A percentile compares a stretch with the other conserved stretches of the same genome.
Conservation (phyloP, 92 coral and sea anemone genomes). For the Zoanthus gigantus region DNA sequence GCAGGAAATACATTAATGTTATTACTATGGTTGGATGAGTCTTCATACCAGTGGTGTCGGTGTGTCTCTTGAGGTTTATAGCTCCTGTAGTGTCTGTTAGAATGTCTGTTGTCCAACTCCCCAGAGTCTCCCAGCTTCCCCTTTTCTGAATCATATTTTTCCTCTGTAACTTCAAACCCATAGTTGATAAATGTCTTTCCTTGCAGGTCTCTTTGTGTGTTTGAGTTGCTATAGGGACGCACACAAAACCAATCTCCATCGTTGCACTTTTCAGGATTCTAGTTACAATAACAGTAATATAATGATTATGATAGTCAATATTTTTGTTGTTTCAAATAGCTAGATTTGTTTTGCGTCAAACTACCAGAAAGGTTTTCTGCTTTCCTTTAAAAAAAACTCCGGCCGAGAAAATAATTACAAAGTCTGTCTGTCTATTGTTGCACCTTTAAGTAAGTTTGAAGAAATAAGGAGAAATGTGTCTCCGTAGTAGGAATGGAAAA, state of each 20-base stretch:
- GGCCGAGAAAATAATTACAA: too few species aligned
- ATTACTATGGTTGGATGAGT: slow-evolving; percentile 22
- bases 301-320: not conserved
- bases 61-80: slow-evolving; percentile 10
- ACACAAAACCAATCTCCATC: not conserved
- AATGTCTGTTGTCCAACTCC: slow-evolving; percentile 16
- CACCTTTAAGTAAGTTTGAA: too few species aligned
- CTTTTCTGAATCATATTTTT: slow-evolving; percentile 8
- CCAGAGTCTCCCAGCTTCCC: not conserved
- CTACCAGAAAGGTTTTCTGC: too few species aligned
- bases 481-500: too few species aligned
- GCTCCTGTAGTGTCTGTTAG: not conserved
- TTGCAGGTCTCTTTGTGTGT: not conserved
- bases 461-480: too few species aligned
- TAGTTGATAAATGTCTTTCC: slow-evolving; percentile 31
- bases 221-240: not conserved
- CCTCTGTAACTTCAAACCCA: slow-evolving; percentile 16
- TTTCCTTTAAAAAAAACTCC: too few species aligned
- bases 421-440: too few species aligned
- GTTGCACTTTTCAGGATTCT: not conserved
- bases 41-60: slow-evolving; percentile 18
- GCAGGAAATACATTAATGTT: slow-evolving; percentile 17
- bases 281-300: not conserved
- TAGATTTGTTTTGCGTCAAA: too few species aligned
- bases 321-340: too few species aligned